phyloP scores from a whole-genome alignment of 53 echinoderm and acorn worm species.

The Temnopleurus reevesii region DNA sequence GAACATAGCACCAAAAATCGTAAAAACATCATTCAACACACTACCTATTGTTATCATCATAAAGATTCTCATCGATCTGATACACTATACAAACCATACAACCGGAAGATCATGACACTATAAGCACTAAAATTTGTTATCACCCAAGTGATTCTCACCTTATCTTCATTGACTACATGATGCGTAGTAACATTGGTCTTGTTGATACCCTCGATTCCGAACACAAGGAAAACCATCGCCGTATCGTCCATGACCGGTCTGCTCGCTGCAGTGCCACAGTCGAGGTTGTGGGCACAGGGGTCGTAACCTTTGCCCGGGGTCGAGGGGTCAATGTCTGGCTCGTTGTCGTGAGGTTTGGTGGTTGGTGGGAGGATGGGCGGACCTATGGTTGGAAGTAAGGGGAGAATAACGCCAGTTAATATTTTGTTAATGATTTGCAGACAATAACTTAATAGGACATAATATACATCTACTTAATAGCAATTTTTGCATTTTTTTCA shows the following conservation, averaged over 20 bases:
- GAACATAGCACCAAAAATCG: no score
- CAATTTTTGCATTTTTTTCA: no score
- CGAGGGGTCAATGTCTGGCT: background rate
- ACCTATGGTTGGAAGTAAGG: background rate
- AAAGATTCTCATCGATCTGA: no score
- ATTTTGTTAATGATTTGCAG: no score
- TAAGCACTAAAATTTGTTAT: no score
- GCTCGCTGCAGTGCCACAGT: conserved; percentile 61
- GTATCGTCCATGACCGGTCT: conserved; percentile 76
- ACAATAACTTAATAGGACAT: no score
- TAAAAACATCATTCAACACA: no score
- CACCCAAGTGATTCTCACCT: conserved; percentile 65
- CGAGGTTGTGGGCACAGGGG: conserved; percentile 62
- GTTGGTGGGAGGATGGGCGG: background rate
- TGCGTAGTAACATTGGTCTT: conserved; percentile 44
- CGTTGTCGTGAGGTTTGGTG: background rate
- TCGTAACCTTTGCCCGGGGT: conserved; percentile 73
- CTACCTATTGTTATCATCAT: no score
- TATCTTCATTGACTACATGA: conserved; percentile 72
- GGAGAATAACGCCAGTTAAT: no score
- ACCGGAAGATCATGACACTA: no score
- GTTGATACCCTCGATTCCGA: conserved; percentile 69
- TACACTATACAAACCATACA: no score
- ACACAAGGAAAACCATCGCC: conserved; percentile 87
- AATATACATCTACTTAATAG: no score